phyloP scores from a whole-genome alignment of 2,888 invertebrate genomes.

The Quadriops clusia region DNA sequence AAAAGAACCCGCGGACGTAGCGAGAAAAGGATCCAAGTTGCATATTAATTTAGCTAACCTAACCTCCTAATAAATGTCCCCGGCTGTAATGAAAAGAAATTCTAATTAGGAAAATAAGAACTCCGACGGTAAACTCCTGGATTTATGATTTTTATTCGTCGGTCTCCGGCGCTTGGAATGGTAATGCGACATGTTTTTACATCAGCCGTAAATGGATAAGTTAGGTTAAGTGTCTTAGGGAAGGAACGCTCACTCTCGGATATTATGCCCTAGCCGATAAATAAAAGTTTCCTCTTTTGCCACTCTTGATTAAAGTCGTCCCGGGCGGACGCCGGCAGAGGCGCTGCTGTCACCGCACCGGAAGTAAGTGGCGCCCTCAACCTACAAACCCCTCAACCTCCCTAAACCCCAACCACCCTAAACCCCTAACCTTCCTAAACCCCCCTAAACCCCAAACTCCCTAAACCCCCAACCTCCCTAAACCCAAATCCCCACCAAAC shows the following conservation, averaged over 20 bases:
- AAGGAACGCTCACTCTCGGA: constrained; percentile 15
- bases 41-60: constrained; percentile 24
- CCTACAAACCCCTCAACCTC: too few species aligned
- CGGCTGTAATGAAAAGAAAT: constrained; percentile 25
- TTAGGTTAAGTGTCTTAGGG: constrained; percentile 19
- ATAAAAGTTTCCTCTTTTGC: constrained; percentile 16
- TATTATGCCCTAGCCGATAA: constrained; percentile 22
- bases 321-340: too few species aligned
- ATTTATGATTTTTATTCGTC: constrained; percentile 22
- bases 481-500: too few species aligned
- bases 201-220: constrained; percentile 23
- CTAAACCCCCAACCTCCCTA: too few species aligned
- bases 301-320: constrained; percentile 12
- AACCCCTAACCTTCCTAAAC: too few species aligned
- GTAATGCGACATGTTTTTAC: constrained; percentile 23
- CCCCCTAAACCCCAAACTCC: too few species aligned
- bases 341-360: too few species aligned
- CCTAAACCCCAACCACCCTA: too few species aligned
- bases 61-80: constrained; percentile 25
- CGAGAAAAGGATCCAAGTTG: constrained; percentile 8
- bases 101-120: constrained; percentile 23
- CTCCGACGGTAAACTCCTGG: constrained; percentile 18
- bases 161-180: constrained; percentile 17
- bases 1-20: not conserved
- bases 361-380: too few species aligned